Evolutionary conservation across 1,140 invertebrate genomes (phyloP).

Genomic region (Artemia franciscana): DNA sequence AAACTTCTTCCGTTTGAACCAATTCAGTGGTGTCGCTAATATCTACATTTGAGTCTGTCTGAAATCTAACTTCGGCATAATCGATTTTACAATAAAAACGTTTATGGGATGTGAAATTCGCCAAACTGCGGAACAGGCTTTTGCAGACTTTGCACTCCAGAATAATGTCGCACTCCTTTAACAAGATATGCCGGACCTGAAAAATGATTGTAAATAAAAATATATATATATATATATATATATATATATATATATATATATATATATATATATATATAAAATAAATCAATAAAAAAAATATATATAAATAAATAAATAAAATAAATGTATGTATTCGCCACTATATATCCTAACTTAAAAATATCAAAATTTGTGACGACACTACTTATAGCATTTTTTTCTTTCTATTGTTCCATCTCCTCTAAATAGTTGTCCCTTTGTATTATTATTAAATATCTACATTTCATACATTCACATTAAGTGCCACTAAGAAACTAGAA

Average conservation of each 20-base stretch:
- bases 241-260: neutral
- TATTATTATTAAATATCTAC: too few species aligned
- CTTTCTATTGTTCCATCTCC: too few species aligned
- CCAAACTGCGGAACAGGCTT: conserved; percentile 55
- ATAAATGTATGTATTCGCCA: too few species aligned
- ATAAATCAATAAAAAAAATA: neutral
- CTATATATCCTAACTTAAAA: too few species aligned
- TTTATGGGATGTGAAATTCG: conserved; percentile 64
- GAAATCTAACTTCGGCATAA: conserved; percentile 15
- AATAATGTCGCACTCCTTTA: conserved; percentile 54
- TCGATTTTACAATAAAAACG: conserved; percentile 39
- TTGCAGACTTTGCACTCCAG: conserved; percentile 61
- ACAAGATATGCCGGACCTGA: conserved; percentile 39
- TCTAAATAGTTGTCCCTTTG: too few species aligned
- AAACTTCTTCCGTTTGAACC: neutral
- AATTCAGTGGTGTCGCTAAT: neutral
- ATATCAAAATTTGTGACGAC: too few species aligned
- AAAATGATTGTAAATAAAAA: conserved; percentile 13
- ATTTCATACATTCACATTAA: too few species aligned
- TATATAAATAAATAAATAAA: neutral
- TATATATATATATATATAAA: neutral
- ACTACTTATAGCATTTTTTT: too few species aligned
- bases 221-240: neutral
- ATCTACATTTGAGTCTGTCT: neutral
- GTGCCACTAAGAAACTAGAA: too few species aligned